These are phyloP conservation scores for Euclidia mi DNA, from an alignment of 2,888 invertebrate genomes.

Conservation along the genomic window DNA sequence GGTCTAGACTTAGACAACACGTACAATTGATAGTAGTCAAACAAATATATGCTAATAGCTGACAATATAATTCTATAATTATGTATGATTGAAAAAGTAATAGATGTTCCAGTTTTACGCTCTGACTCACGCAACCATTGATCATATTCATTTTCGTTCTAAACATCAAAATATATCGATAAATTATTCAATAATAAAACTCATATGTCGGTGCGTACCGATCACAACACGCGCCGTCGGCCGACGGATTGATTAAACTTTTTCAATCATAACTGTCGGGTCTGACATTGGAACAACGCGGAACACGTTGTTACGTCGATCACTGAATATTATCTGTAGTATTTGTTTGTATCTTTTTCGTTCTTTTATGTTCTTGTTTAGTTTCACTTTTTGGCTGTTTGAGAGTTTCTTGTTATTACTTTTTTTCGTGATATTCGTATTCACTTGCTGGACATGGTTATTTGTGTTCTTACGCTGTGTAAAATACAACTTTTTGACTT, in stretches of 20 bases:
- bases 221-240: slow-evolving; percentile 38
- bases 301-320: slow-evolving; percentile 34
- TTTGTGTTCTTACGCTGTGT: too few relatives aligned
- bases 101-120: neutral
- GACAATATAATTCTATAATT: too few relatives aligned
- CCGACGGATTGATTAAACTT: slow-evolving; percentile 68
- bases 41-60: too few relatives aligned
- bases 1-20: too few relatives aligned
- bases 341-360: slow-evolving; percentile 36
- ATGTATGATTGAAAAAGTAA: too few relatives aligned
- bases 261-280: slow-evolving; percentile 70
- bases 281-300: slow-evolving; percentile 45
- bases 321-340: slow-evolving; percentile 40
- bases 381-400: slow-evolving; percentile 5
- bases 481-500: too few relatives aligned
- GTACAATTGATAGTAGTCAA: too few relatives aligned
- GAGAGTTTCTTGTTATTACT: neutral
- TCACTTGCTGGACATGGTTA: too few relatives aligned
- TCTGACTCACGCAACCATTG: neutral
- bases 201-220: slow-evolving; percentile 18
- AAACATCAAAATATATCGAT: slow-evolving; percentile 5
- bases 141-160: neutral
- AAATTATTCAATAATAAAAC: slow-evolving; percentile 32
- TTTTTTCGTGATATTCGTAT: neutral
- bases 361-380: slow-evolving; percentile 20